Evolutionary conservation across 2,888 invertebrate genomes (phyloP), one percentile per base, ranked within the genome.

Genomic region (Trisateles emortualis): DNA sequence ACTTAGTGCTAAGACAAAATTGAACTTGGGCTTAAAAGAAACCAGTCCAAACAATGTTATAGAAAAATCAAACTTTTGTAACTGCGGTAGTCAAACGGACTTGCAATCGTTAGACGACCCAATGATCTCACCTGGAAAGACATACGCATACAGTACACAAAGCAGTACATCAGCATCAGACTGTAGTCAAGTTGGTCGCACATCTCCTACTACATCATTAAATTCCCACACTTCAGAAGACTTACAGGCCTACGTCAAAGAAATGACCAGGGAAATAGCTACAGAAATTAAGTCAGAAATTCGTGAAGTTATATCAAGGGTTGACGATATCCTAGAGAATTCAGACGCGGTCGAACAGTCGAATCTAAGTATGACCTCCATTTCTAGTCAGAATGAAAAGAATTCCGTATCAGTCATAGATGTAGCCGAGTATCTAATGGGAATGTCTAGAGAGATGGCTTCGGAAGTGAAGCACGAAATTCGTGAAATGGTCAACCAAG

Each of bases 231-330:
- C 86, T n/a, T 92, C 94, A 0, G 95, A 95, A 64, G 96, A 96
- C 72, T 84, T 96, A 22, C 95, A 96, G 68, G 96, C 96, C 0
- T 96, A 96, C 72, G 95, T 96, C 0, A 95, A 96, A 71, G 96
- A 96, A 84, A 95, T 96, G 83, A 96, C 96, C 3, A 95, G 94
- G 84, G 96, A 96, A 86, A 88, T 96, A 59, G 96, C 96, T 0
- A 96, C 96, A 8, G 96, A 96, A 86, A 96, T 97, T 14, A 96
- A 96, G 79, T 96, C 96, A 1, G 96, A 96, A 90, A 95, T 97
- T 33, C 93, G 96, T 4, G 96, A 95, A 83, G 96, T 97, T 0
- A 96, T 96, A 67, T 96, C 95, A 1, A 95, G 95, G 83, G 96
- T 97, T 0, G 96, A 97, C 68, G 96, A 96, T 77, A 96, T 96